Evolutionary conservation across 2,797 vertebrate species (phyloP).

Genomic region (Tiaroga cobitis): DNA sequence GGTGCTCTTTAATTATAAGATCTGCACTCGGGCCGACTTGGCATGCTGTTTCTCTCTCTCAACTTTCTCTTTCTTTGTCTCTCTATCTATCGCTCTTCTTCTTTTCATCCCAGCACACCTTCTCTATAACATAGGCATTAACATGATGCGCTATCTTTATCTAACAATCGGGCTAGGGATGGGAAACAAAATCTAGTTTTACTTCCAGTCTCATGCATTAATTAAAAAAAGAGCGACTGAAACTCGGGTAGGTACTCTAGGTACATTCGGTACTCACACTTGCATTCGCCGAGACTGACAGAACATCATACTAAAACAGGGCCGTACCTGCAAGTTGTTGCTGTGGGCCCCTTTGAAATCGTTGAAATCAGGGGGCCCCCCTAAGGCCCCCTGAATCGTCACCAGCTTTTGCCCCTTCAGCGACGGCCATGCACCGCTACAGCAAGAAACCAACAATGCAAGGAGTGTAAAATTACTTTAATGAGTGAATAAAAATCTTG

Average conservation of each 20-base stretch:
- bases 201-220: background rate
- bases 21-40: conserved; percentile 70
- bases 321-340: background rate
- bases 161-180: background rate
- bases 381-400: too few species aligned
- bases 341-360: too few species aligned
- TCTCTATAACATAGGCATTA: conserved; percentile 4
- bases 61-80: conserved; percentile 53
- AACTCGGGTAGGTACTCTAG: background rate
- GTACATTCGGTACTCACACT: too few species aligned
- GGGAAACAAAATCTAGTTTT: background rate
- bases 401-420: too few species aligned
- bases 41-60: conserved; percentile 58
- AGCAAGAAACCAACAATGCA: too few species aligned
- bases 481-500: too few species aligned
- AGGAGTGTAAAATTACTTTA: too few species aligned
- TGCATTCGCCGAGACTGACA: background rate
- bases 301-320: background rate
- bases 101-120: conserved; percentile 43
- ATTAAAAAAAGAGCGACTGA: background rate
- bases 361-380: too few species aligned
- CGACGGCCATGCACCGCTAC: too few species aligned
- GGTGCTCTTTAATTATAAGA: conserved; percentile 77
- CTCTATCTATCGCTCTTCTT: conserved; percentile 6
- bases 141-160: background rate